A percentile compares a stretch with the other conserved stretches of the same genome.
Conservation (phyloP, 1,140 invertebrate genomes). For the Habropoda laboriosa region DNA sequence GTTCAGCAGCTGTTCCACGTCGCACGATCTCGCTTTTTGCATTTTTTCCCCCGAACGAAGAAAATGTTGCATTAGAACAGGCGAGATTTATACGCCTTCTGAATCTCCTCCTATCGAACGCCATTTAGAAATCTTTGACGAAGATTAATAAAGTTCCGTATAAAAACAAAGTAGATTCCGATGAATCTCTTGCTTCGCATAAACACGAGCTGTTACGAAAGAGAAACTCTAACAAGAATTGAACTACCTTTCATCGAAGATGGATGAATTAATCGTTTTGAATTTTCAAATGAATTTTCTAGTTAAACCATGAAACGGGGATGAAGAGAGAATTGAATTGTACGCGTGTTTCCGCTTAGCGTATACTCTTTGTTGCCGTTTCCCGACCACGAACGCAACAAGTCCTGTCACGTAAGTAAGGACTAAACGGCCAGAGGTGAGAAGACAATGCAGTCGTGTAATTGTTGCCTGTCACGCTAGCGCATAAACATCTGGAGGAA, state of each 20-base stretch:
- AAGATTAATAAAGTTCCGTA: not conserved
- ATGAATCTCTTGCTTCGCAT: too few relatives aligned
- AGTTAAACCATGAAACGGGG: too few relatives aligned
- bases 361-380: conserved; percentile 29
- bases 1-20: not conserved
- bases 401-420: conserved; percentile 46
- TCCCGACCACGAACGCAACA: conserved; percentile 7
- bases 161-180: not conserved
- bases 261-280: not conserved
- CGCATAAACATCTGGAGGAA: conserved; percentile 11
- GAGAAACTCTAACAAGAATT: not conserved
- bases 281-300: not conserved
- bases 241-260: not conserved
- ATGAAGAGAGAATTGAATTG: not conserved
- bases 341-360: conserved; percentile 33
- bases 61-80: not conserved
- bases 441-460: conserved; percentile 44
- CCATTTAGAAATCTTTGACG: conserved; percentile 2
- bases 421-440: conserved; percentile 13
- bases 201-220: too few relatives aligned
- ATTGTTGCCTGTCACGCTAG: conserved; percentile 24
- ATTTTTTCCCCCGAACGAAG: not conserved
- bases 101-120: not conserved
- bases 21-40: not conserved
- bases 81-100: conserved; percentile 18